Base-by-base conservation (phyloP, 2,888 invertebrate genomes). In the Spisula subtruncata region DNA sequence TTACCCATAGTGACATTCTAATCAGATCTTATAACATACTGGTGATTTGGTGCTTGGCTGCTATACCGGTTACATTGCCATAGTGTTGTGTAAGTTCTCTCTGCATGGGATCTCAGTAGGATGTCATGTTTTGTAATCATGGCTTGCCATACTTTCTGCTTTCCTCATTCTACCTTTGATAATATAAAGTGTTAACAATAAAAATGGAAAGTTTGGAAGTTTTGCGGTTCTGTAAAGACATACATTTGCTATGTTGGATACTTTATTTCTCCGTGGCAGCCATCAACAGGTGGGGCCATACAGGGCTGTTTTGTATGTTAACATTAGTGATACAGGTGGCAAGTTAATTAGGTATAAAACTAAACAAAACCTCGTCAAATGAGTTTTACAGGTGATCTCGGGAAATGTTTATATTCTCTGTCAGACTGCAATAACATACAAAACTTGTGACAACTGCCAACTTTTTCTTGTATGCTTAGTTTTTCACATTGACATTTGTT, bases 251-350 rank as follows among this genome's bases (percentile, higher is more conserved):
- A 75, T 75, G 29, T 32, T 75, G 10, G 32, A 75, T 35, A 75
- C 32, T 35, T 75, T 2, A 16, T 16, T 75, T 75, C 75, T 75
- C 29, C 12, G 16, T 75, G 75, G 75, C 18, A 75, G 2, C 29
- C 35, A 75, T 32, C 75, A 75, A 32, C 75, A 75, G 75, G 75
- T 75, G 75, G 32, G 75, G 75, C 18, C 75, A 75, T 35, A 25
- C 20, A 80, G 35, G n/a, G 18, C 20, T 51, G 84, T 51, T 84
- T 75, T 51, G 18, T 35, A 41, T 25, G 75, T 85, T 85, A 80
- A 85, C 85, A 88, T 87, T 88, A 60, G 79, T 84, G n/a, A n/a
- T 79, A 83, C 88, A 88, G 88, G 88, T 88, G 88, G 79, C 81
- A 60, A 35, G 56, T 41, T 84, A 83, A 84, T 88, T 84, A 85